Evolutionary conservation across 2,888 invertebrate genomes (phyloP).

Genomic region (Tachina grossa): DNA sequence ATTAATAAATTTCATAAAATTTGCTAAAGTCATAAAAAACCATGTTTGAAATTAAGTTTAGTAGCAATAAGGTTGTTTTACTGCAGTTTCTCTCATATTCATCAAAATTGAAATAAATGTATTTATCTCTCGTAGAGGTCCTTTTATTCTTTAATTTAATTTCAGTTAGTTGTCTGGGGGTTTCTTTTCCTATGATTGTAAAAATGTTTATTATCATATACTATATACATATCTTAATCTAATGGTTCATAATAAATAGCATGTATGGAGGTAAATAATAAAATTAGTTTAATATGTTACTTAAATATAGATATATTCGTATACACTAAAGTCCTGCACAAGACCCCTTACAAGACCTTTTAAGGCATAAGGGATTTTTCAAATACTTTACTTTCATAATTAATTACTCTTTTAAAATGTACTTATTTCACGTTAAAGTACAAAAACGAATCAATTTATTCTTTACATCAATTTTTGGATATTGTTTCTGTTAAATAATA

Average conservation of each 20-base stretch:
- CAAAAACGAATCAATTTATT: no score
- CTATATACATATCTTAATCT: background rate
- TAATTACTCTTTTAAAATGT: no score
- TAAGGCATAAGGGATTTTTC: no score
- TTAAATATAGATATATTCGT: background rate
- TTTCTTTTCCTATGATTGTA: background rate
- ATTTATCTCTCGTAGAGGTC: background rate
- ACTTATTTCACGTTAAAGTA: no score
- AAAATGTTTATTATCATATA: background rate
- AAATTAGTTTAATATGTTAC: conserved; percentile 35
- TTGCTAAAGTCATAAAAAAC: conserved; percentile 32
- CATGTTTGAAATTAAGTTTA: background rate
- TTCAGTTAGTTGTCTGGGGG: conserved; percentile 19
- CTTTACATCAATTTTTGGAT: no score
- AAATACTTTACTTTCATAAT: no score
- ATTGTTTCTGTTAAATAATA: no score
- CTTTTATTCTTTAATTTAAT: conserved; percentile 28
- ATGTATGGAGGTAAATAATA: background rate
- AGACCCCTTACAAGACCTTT: no score
- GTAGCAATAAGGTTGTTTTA: background rate
- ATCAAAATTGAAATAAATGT: background rate
- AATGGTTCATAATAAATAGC: conserved; percentile 7
- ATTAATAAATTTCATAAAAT: conserved; percentile 12
- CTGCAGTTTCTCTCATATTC: conserved; percentile 17
- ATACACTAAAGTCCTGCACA: no score